A percentile compares a stretch with the other conserved stretches of the same genome.
Conservation (phyloP, 2,797 vertebrate genomes). For the Rhabdomys pumilio region DNA sequence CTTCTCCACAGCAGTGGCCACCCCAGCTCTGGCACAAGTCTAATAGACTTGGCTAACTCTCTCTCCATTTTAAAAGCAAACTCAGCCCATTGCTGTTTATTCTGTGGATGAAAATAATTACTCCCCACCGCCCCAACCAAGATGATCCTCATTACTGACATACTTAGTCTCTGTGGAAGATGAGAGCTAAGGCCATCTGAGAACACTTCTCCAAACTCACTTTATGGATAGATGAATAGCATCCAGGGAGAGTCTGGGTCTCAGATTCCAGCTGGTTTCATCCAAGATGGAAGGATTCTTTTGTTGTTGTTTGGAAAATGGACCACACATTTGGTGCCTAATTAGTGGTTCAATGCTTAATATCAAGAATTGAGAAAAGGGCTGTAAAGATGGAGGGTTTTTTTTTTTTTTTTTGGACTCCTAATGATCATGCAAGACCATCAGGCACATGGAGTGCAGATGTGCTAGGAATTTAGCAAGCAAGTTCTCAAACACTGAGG, state of each 20-base stretch:
- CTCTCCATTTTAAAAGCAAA: slow-evolving; percentile 34
- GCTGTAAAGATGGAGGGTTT: slow-evolving; percentile 11
- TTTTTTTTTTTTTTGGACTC: not conserved
- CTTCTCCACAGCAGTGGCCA: not conserved
- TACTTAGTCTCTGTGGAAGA: slow-evolving; percentile 33
- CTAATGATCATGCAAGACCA: slow-evolving; percentile 51
- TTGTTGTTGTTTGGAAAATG: slow-evolving; percentile 46
- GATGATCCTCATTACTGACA: slow-evolving; percentile 53
- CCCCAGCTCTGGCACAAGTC: not conserved
- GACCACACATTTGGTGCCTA: slow-evolving; percentile 54
- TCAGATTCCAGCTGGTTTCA: slow-evolving; percentile 55
- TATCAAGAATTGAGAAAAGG: not conserved
- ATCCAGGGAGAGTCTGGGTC: not conserved
- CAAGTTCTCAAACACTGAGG: slow-evolving; percentile 82
- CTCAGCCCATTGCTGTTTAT: slow-evolving; percentile 70
- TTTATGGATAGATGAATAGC: slow-evolving; percentile 18
- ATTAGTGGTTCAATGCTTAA: not conserved
- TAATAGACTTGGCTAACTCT: slow-evolving; percentile 6
- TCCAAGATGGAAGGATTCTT: slow-evolving; percentile 47
- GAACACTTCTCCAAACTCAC: not conserved
- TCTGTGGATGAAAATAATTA: slow-evolving; percentile 72
- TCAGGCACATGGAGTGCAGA: slow-evolving; percentile 89
- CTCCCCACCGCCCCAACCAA: slow-evolving; percentile 35
- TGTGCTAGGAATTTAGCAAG: slow-evolving; percentile 82
- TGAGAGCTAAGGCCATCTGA: slow-evolving; percentile 3